phyloP scores from a whole-genome alignment of 2,888 invertebrate genomes.

The Steromphala cineraria region DNA sequence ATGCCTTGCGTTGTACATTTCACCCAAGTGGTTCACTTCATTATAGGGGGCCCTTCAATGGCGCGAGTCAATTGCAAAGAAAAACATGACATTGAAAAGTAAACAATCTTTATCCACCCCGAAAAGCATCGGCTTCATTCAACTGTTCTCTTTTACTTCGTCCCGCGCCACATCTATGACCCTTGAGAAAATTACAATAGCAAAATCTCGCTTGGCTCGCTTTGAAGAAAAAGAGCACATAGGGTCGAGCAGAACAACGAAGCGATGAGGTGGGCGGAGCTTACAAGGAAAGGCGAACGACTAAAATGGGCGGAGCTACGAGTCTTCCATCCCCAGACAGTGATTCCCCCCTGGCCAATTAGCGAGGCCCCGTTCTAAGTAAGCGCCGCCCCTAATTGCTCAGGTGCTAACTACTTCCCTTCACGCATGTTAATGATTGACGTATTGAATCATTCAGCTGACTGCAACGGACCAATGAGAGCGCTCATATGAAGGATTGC shows the following conservation, averaged over 20 bases:
- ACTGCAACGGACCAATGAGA: conserved; percentile 38
- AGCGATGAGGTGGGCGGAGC: neutral
- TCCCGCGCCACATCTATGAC: neutral
- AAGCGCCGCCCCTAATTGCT: conserved; percentile 8
- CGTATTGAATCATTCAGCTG: conserved; percentile 42
- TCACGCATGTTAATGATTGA: neutral
- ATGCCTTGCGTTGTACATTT: no score
- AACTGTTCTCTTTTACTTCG: neutral
- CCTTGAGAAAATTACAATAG: conserved; percentile 1
- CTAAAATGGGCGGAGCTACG: neutral
- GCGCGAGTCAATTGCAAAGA: neutral
- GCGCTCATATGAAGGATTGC: conserved; percentile 33
- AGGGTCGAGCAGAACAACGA: neutral
- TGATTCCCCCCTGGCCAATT: neutral
- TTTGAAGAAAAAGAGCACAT: neutral
- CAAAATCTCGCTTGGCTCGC: conserved; percentile 1
- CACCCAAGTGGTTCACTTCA: no score
- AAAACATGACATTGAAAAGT: conserved; percentile 6
- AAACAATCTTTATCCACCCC: conserved; percentile 6
- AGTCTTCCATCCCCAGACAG: neutral
- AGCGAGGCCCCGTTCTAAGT: neutral
- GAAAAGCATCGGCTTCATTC: neutral
- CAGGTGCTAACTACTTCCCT: neutral
- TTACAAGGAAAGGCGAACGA: neutral
- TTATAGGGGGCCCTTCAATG: neutral